Evolutionary conservation across 2,797 vertebrate genomes (phyloP).

Genomic region (Ctenopoma kingsleyae): DNA sequence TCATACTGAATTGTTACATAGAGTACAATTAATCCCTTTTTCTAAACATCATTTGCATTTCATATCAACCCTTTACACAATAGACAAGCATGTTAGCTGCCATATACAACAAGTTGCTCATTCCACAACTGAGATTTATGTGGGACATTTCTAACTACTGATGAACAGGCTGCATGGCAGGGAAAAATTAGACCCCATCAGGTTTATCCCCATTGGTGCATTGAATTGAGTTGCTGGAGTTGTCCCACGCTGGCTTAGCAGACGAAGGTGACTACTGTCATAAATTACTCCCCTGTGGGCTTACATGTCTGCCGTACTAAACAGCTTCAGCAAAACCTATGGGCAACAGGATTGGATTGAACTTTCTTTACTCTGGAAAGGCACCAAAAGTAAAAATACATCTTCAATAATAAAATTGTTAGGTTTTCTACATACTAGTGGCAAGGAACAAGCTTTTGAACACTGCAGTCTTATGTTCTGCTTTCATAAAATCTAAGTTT

Average conservation of each 20-base stretch:
- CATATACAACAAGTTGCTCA: constrained; percentile 52
- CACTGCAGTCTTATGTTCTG: not conserved
- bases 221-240: constrained; percentile 78
- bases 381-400: no score
- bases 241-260: constrained; percentile 76
- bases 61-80: constrained; percentile 11
- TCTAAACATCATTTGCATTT: not conserved
- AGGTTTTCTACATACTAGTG: not conserved
- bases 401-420: no score
- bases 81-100: constrained; percentile 14
- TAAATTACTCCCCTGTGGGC: constrained; percentile 81
- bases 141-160: constrained; percentile 76
- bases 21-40: no score
- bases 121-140: constrained; percentile 75
- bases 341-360: constrained; percentile 15
- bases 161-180: constrained; percentile 72
- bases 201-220: constrained; percentile 77
- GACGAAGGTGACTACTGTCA: constrained; percentile 86
- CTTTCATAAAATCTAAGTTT: constrained; percentile 25
- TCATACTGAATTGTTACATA: no score
- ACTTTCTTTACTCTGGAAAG: not conserved
- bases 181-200: constrained; percentile 82
- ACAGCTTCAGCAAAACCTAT: constrained; percentile 44
- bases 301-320: constrained; percentile 71
- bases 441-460: not conserved